Evolutionary conservation across 2,888 invertebrate genomes (phyloP), one percentile per base, ranked within the genome.

Genomic region (Andrena flavipes): DNA sequence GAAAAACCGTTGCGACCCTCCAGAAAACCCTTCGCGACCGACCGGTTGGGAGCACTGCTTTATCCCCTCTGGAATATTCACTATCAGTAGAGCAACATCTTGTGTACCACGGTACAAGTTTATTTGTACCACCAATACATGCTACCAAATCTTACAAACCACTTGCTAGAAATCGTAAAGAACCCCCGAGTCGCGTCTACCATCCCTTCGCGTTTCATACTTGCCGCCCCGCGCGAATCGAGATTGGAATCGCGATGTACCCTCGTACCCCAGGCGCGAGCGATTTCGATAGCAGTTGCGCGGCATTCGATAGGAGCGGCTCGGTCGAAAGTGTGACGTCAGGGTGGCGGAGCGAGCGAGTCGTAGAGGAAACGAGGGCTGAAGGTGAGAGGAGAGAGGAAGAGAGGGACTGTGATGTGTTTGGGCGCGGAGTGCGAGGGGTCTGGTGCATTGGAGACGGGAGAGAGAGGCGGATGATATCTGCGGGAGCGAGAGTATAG

Each of bases 321-420:
- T 85, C 76, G 69, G 29, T 72, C 71, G 83, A 80, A 30, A 67
- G 76, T 71, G 77, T 84, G 87, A 89, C 88, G 84, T 87, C 87
- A 81, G 73, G 76, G 82, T 71, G 80, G 80, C 29, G 82, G 76
- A 80, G 72, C 63, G 80, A 76, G 79, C 69, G 23, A 68, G 59
- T 79, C 60, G 86, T 29, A 54, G 60, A 60, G 51, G 67, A 42
- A 62, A 67, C 13, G 71, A 70, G 60, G 79, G 33, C 42, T 54
- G 23, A 56, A 49, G 29, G 71, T 33, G 72, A 60, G 73, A 65
- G 23, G 7, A 5, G 23, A 29, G 48, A 35, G 51, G 10, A 8
- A 59, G 26, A 16, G 16, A 42, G 48, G 13, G 67, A 75, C 68
- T 48, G 26, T 5, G 62, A 65, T 49, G 67, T 48, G 48, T 20